Base-by-base conservation (phyloP, 2,113 vertebrate species). In the Heterochromis multidens region DNA sequence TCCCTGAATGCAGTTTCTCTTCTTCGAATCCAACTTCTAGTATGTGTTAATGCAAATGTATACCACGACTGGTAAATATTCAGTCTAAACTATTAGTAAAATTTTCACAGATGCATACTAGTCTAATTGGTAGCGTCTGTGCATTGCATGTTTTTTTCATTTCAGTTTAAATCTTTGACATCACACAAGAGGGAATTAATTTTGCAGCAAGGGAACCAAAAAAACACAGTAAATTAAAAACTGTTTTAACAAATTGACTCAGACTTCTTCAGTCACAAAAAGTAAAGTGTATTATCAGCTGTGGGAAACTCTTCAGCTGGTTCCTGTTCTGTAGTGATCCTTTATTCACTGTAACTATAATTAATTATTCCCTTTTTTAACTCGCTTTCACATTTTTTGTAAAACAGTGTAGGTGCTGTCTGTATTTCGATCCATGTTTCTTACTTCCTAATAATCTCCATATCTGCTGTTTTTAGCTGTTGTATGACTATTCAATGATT, bases 381-480 rank as follows among this genome's bases (percentile, higher is more conserved):
- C 59, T n/a, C 6, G 35, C 9, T 13, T 79, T 72, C 67, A 9
- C 23, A 49, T 52, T 52, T 31, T 88, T 78, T 70, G 54, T 81
- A 82, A 25, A 67, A 61, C 11, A 58, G 74, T 11, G 25, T 83
- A 29, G 3, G 4, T 78, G 25, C 31, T 13, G n/a, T 81, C n/a
- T 87, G 5, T 59, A 29, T 87, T 49, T 52, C 46, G 6, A 60
- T 31, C 87, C 63, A 54, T 33, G 3, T 49, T 72, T 17, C 37
- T 81, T 33, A 17, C 6, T 5, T 83, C 65, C 33, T 70, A 72
- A 81, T 62, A 60, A 91, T 84, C 77, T 76, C 61, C 63, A 78
- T 86, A 81, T 89, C 35, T 87, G 43, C 89, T 80, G 62, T 86
- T 87, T 87, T 89, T 65, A 52, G 57, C 86, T 76, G 31, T 12